Conservation (phyloP, 2,888 invertebrate genomes). For the Acanthacorydalis orientalis region DNA sequence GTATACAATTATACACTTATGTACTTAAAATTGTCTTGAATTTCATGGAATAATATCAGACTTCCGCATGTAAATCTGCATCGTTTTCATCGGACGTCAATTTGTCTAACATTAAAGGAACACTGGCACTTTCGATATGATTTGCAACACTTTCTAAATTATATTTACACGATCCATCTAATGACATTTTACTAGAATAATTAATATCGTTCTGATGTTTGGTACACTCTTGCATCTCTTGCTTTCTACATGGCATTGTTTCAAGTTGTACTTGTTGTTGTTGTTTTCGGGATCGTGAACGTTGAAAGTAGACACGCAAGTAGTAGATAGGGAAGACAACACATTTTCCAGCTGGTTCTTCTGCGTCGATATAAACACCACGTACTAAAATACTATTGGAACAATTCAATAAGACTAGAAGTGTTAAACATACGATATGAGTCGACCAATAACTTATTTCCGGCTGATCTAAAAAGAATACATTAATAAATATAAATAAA, state of each 20-base stretch:
- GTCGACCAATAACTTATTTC: constrained; percentile 68
- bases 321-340: constrained; percentile 75
- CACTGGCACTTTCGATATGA: constrained; percentile 1
- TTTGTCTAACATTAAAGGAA: background rate
- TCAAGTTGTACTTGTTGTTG: constrained; percentile 14
- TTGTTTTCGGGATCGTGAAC: constrained; percentile 39
- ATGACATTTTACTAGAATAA: background rate
- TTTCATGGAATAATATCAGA: too few species aligned
- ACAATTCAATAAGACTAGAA: constrained; percentile 66
- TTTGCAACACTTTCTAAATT: background rate
- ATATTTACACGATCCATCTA: background rate
- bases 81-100: too few species aligned
- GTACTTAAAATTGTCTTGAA: too few species aligned
- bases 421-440: constrained; percentile 52
- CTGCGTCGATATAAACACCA: constrained; percentile 77
- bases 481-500: too few species aligned
- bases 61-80: too few species aligned
- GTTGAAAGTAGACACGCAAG: constrained; percentile 57
- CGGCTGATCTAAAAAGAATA: constrained; percentile 39
- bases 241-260: constrained; percentile 12
- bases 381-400: constrained; percentile 75
- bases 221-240: constrained; percentile 6
- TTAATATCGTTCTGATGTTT: background rate
- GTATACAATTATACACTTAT: too few species aligned
- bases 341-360: constrained; percentile 66